Evolutionary conservation across 35 echinoderm and acorn worm genomes (phyloP), one percentile per base, ranked within the genome.

Genomic region (Acanthaster planci): DNA sequence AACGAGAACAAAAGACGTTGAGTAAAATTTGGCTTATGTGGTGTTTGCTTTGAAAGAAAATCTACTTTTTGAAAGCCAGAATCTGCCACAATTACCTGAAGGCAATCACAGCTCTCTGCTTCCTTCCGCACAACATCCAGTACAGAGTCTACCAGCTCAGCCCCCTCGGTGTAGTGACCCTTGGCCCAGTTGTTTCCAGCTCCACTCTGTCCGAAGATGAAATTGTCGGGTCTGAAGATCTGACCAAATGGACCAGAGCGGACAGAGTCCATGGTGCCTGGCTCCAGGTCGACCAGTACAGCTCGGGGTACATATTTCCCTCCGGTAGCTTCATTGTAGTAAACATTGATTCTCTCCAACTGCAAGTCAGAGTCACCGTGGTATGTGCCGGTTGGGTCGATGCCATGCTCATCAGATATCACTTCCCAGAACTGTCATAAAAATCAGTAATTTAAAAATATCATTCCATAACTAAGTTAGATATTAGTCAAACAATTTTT

Each of bases 131-230:
- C 91, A 79, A 93, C 91, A 82, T 97, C 95, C 19, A 93, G 80
- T 9, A 97, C 95, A 55, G 90, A 84, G 57, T 97, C 95, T 47
- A 97, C 87, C 44, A 97, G 88, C 55, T 97, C 95, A 88, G 95
- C 95, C 21, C 95, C 95, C 81, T 97, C 95, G 78, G 95, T 97
- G 85, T 97, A 97, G 84, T 97, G 95, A 50, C 95, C 95, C 77
- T 97, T 97, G n/a, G 95, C 95, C 95, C 95, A 97, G 85, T 97
- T 97, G 88, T 97, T 97, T 77, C 95, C 95, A 86, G 95, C 95
- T 52, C 95, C 95, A 55, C 95, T 97, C 87, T 97, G 95, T 60
- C 95, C 95, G 80, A 97, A 97, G 5, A 97, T 84, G 85, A 93
- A 97, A 76, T 93, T 97, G 53, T 97, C 95, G 88, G 95, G 95